Base-by-base conservation (phyloP, 2,113 vertebrate genomes). In the Leuciscus idus region DNA sequence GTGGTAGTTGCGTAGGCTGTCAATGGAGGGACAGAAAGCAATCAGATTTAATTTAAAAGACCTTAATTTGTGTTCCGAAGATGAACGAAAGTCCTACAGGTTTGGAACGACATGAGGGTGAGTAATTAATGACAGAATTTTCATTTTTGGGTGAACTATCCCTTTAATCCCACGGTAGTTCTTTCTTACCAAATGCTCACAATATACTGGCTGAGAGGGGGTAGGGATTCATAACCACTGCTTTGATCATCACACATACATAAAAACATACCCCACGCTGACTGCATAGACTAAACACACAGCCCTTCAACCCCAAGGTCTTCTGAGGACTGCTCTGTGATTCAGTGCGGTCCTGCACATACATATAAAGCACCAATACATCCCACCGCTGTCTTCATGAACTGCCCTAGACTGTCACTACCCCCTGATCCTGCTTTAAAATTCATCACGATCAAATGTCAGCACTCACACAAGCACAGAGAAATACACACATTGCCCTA, bases 361-460 rank as follows among this genome's bases (percentile, higher is more conserved):
- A 62, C 52, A 57, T 39, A 39, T 78, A 85, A 23, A 33, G 50
- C 50, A 84, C 30, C 7, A 4, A 59, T 43, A 48, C 36, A 28
- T 78, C 52, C 77, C 77, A 52, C 19, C 4, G 4, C 50, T 26
- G 61, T 30, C 28, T n/a, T 70, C 48, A 70, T 55, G 48, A 64
- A 57, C 15, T 81, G n/a, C 52, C 57, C 57, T 70, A 81, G 50
- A 86, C 26, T 59, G 50, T 81, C 78, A 6, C 36, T 50, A 61
- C n/a, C 36, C 68, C 75, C 33, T 81, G 78, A 86, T 81, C 78
- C 52, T 62, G 46, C 33, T 80, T 80, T 80, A 43, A 64, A 70
- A 80, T 85, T 74, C 85, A 81, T 77, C 76, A 48, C 33, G 21
- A 85, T 85, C 84, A 85, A 77, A 78, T 77, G 52, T 64, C 73